These are phyloP conservation scores for Pyxicephalus adspersus DNA, from an alignment of 2,113 vertebrate genomes.

Conservation along the genomic window DNA sequence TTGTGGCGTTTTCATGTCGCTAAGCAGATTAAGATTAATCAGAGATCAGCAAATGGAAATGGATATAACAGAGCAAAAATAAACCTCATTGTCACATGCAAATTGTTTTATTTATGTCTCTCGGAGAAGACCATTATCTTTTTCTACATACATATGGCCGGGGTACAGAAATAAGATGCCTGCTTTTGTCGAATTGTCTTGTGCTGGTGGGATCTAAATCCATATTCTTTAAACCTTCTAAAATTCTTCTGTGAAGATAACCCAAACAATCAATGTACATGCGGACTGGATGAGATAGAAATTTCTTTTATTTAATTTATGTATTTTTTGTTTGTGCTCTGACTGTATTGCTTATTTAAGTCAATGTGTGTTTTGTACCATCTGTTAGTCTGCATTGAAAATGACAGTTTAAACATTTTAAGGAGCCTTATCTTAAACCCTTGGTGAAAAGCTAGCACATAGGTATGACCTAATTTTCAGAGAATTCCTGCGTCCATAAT, in stretches of 20 bases:
- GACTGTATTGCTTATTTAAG: background rate
- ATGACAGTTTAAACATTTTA: constrained; percentile 6
- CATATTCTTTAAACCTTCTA: constrained; percentile 17
- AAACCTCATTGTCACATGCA: constrained; percentile 53
- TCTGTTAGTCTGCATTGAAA: background rate
- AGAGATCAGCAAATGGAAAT: constrained; percentile 43
- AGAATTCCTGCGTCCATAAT: no score
- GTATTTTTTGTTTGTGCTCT: background rate
- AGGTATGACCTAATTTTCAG: no score
- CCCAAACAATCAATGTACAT: constrained; percentile 15
- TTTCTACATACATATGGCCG: constrained; percentile 40
- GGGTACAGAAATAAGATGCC: constrained; percentile 25
- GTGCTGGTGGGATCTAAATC: constrained; percentile 33
- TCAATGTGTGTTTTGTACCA: background rate
- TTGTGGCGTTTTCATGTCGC: constrained; percentile 45
- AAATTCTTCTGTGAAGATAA: constrained; percentile 27
- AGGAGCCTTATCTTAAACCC: background rate
- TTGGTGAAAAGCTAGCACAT: no score
- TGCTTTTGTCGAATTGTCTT: constrained; percentile 30
- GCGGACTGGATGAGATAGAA: background rate
- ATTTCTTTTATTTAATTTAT: constrained; percentile 3
- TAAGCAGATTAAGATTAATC: constrained; percentile 56
- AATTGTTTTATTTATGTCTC: constrained; percentile 49
- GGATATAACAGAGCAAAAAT: constrained; percentile 38
- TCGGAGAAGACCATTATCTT: constrained; percentile 46